Evolutionary conservation across 1,140 invertebrate genomes (phyloP).

Genomic region (Polypedilum pembai): DNA sequence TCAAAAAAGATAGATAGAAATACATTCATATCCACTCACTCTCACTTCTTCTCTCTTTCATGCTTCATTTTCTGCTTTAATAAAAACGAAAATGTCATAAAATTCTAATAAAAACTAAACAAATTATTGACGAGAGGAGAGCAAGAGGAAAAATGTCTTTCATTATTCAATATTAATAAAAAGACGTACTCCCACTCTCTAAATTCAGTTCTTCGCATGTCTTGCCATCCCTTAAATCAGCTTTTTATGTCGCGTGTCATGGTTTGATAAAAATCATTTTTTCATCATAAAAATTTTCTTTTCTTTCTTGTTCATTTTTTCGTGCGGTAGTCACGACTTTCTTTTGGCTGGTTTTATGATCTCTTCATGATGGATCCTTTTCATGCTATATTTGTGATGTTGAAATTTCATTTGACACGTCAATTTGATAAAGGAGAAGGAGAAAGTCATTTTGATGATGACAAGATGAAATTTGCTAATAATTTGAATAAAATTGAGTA

Average conservation of each 20-base stretch:
- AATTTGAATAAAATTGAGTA: too few relatives aligned
- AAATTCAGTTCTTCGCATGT: too few relatives aligned
- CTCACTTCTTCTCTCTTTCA: background rate
- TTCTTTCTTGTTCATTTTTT: background rate
- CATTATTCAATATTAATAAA: conserved; percentile 28
- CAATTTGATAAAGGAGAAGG: background rate
- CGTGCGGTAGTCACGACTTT: conserved; percentile 3
- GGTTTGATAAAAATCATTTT: conserved; percentile 25
- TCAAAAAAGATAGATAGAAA: too few relatives aligned
- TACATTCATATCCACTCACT: background rate
- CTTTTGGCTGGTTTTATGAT: conserved; percentile 3
- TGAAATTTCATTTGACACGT: conserved; percentile 8
- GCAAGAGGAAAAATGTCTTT: background rate
- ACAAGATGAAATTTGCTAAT: too few relatives aligned
- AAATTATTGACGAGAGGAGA: conserved; percentile 22
- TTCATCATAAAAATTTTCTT: background rate
- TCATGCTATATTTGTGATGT: background rate
- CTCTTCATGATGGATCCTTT: background rate
- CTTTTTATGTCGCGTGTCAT: conserved; percentile 23
- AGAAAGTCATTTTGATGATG: too few relatives aligned
- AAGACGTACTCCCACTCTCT: background rate
- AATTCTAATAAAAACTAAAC: conserved; percentile 26
- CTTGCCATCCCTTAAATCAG: background rate
- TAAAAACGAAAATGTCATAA: conserved; percentile 27
- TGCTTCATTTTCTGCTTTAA: conserved; percentile 15